Evolutionary conservation across 1,140 invertebrate genomes (phyloP), one percentile per base, ranked within the genome.

Genomic region (Drosophila sechellia): DNA sequence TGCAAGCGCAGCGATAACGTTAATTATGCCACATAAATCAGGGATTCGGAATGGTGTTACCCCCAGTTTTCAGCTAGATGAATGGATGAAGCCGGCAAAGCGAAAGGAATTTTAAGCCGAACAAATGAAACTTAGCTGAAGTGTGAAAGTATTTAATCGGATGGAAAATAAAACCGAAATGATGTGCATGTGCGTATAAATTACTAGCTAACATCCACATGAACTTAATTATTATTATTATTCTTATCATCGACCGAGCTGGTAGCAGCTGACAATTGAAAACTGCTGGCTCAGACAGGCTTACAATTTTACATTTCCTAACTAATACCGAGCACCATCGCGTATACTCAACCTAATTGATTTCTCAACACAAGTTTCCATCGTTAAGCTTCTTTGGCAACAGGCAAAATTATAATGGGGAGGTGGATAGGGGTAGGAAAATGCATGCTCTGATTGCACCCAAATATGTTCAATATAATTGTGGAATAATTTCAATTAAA

Each of bases 401-500:
- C 60, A 60, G 35, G 43, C 60, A 35, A 17, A 46, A 60, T 48
- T 37, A 25, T 8, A 25, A 3, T 2, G 40, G 20, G n/a, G 11
- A 10, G 20, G n/a, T 13, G 5, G 5, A 31, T 5, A 5, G 20
- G 13, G 25, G 12, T 10, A 12, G 40, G 13, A 39, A 66, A 39
- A 5, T 54, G 48, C 40, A 65, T 27, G 42, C 43, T 69, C 66
- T 34, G 64, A 56, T 56, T 69, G 25, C 63, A 27, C 11, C 48
- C 66, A 48, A 70, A 70, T 56, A 69, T 69, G 66, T 50, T 73
- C 71, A 74, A 74, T 63, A 74, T 73, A 66, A 70, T 79, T 79
- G 74, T 63, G 76, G 53, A 87, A 87, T 86, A 77, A 83, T 87
- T 87, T 77, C 79, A 79, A 87, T 87, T 87, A 81, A 73, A 87